Evolutionary conservation across 2,888 invertebrate genomes (phyloP).

Genomic region (Monoplex corrugatus): DNA sequence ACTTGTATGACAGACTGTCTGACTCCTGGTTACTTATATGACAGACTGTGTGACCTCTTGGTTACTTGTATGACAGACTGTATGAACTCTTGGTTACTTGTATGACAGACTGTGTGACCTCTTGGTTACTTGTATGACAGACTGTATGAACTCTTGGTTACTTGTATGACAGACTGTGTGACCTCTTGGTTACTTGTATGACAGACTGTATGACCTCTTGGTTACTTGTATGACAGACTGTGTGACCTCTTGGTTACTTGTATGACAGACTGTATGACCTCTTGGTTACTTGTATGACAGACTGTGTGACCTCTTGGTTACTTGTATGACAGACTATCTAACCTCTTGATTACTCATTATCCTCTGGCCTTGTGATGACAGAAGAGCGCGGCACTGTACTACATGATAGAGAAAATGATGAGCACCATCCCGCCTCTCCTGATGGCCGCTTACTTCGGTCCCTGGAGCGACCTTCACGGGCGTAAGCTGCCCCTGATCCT

Average conservation of each 20-base stretch:
- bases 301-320: no score
- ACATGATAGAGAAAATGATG: conserved; percentile 18
- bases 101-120: no score
- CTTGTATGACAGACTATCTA: not conserved
- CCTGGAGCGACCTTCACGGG: conserved; percentile 39
- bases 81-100: no score
- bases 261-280: not conserved
- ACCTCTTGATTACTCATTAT: no score
- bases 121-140: no score
- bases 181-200: not conserved
- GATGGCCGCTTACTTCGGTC: not conserved
- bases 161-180: no score
- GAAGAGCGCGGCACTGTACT: not conserved
- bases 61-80: no score
- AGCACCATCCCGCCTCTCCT: conserved; percentile 34
- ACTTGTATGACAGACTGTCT: no score
- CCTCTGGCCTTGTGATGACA: not conserved
- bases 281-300: no score
- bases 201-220: not conserved
- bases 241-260: not conserved
- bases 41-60: no score
- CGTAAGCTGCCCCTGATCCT: conserved; percentile 5
- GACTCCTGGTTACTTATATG: no score
- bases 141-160: no score
- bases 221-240: not conserved